Evolutionary conservation across 1,140 invertebrate genomes (phyloP).

Genomic region (Drosophila melanogaster): DNA sequence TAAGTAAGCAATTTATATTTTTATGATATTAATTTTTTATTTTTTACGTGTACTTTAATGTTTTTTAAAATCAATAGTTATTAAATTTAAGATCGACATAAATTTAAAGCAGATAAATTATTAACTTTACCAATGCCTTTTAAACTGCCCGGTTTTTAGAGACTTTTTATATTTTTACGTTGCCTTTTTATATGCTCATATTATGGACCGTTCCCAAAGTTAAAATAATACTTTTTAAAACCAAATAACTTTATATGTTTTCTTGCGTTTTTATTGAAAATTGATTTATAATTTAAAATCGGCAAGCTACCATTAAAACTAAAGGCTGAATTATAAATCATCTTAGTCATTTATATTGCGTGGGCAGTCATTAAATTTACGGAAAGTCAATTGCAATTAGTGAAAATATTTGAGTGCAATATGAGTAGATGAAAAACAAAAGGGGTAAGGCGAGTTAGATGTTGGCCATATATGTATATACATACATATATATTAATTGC

Average conservation of each 20-base stretch:
- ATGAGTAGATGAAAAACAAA: neutral
- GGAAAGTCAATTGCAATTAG: slow-evolving; percentile 38
- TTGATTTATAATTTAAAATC: neutral
- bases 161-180: no score
- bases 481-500: slow-evolving; percentile 28
- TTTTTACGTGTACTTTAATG: no score
- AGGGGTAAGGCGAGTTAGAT: slow-evolving; percentile 14
- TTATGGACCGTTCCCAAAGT: no score
- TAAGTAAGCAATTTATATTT: no score
- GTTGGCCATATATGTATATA: slow-evolving; percentile 29
- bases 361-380: neutral
- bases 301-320: neutral
- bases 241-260: neutral
- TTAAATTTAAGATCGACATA: no score
- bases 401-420: slow-evolving; percentile 37
- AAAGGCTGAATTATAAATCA: neutral
- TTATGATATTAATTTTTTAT: no score
- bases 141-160: neutral
- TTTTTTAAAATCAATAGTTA: no score
- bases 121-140: neutral
- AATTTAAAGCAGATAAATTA: neutral
- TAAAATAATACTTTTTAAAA: neutral
- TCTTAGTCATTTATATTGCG: neutral
- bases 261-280: neutral
- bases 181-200: no score